Percentiles rank a stretch among this genome's conserved stretches.
Evolutionary conservation across 2,797 vertebrate species (phyloP).

Genomic region (Pseudochromis fuscus): DNA sequence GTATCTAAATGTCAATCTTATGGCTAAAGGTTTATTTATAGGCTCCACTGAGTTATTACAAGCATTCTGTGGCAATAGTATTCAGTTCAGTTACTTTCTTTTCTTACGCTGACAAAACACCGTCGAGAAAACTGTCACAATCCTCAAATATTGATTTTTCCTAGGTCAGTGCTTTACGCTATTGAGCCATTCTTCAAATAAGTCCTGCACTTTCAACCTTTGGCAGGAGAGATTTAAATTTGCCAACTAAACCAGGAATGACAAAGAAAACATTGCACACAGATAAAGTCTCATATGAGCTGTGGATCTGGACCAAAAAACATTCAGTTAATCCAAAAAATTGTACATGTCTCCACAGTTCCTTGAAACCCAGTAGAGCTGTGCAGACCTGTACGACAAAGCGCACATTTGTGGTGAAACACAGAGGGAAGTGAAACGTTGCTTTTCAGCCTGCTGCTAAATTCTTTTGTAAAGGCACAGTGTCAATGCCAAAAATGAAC

Average conservation of each 20-base stretch:
- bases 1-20: constrained; percentile 5
- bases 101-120: not conserved
- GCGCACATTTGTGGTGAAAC: not conserved
- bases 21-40: not conserved
- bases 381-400: not conserved
- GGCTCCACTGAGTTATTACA: not conserved
- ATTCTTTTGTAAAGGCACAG: not conserved
- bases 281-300: too few species aligned
- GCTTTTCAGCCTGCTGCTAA: not conserved
- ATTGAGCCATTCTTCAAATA: not conserved
- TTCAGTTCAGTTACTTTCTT: not conserved
- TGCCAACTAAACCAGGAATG: not conserved
- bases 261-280: too few species aligned
- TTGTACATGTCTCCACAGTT: not conserved
- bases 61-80: not conserved
- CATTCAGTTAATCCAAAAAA: too few species aligned
- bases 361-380: not conserved
- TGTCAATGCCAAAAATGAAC: too few species aligned
- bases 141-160: not conserved
- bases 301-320: too few species aligned
- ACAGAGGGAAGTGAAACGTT: not conserved
- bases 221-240: not conserved
- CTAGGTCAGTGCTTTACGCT: not conserved
- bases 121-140: not conserved
- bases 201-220: constrained; percentile 9